These are phyloP conservation scores for Lepidurus packardi DNA, from an alignment of 1,140 invertebrate species.

Conservation along the genomic window DNA sequence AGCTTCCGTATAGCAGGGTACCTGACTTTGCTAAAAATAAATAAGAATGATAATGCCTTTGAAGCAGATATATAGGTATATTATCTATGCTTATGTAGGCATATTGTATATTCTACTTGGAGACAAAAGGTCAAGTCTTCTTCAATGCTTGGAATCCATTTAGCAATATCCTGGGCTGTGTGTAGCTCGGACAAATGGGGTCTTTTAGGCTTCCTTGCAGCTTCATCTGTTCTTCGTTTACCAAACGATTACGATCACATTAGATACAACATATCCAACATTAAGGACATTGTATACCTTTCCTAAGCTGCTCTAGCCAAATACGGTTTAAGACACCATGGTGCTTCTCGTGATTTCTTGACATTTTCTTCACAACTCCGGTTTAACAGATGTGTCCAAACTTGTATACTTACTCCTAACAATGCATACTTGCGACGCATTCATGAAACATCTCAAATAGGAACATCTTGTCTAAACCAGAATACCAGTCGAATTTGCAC, in stretches of 20 bases:
- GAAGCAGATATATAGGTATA: too few species aligned
- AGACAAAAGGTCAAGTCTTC: conserved; percentile 1
- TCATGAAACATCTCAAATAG: too few species aligned
- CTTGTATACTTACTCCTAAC: neutral
- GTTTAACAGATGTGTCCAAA: neutral
- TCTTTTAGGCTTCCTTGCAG: neutral
- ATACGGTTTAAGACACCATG: neutral
- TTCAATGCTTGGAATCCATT: neutral
- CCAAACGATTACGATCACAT: neutral
- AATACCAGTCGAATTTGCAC: too few species aligned
- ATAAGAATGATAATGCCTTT: neutral
- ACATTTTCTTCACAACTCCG: neutral
- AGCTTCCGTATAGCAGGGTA: neutral
- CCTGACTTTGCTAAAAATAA: conserved; percentile 1
- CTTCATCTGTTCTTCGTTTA: neutral
- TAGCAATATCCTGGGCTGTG: neutral
- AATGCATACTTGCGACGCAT: neutral
- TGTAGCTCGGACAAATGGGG: neutral
- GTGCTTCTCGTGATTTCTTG: neutral
- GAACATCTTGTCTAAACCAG: too few species aligned
- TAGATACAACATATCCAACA: neutral
- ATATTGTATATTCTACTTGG: neutral
- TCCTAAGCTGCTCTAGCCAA: neutral
- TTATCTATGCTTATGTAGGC: neutral
- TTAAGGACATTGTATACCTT: neutral